Evolutionary conservation across 2,113 vertebrate species (phyloP).

Genomic region (Antigone vipio): DNA sequence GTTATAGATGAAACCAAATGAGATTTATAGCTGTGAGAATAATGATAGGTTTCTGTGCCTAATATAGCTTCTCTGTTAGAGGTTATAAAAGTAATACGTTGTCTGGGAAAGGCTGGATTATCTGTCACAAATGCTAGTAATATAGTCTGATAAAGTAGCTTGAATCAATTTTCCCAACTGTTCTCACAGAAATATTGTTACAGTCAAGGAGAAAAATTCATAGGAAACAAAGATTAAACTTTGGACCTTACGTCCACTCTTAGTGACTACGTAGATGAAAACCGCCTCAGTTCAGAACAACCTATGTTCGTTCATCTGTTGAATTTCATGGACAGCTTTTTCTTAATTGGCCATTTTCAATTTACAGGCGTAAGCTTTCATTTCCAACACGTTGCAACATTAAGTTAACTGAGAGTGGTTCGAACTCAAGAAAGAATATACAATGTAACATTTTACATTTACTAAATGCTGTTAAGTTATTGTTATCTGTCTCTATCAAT

Average conservation of each 20-base stretch:
- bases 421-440: not conserved
- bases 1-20: not conserved
- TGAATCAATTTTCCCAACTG: not conserved
- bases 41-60: not conserved
- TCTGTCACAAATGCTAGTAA: not conserved
- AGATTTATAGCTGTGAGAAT: not conserved
- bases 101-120: not conserved
- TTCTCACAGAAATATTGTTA: not conserved
- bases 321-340: not conserved
- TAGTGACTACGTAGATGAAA: not conserved
- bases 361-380: not conserved
- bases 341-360: not conserved
- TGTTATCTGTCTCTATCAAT: not conserved
- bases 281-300: not conserved
- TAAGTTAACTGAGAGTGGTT: not conserved
- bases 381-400: not conserved
- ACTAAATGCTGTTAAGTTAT: not conserved
- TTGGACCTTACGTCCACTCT: not conserved
- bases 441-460: not conserved
- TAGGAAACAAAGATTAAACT: not conserved
- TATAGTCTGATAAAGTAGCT: not conserved
- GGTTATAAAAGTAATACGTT: not conserved
- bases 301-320: not conserved
- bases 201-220: not conserved
- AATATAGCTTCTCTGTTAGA: not conserved